Conservation (phyloP, 2,888 invertebrate species). For the Pedicia rivosa region DNA sequence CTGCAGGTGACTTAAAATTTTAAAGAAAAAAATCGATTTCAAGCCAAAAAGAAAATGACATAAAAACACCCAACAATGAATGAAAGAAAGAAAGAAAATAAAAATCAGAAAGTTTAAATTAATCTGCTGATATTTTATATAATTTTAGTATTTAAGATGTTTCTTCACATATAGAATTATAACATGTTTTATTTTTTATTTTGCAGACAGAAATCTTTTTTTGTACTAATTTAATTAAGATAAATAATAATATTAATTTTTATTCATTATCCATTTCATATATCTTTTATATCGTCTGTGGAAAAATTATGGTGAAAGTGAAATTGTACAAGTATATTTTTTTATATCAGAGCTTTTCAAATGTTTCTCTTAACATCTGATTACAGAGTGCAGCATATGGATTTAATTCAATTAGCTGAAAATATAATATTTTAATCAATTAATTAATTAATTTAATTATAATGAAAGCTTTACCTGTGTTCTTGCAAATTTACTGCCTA, state of each 20-base stretch:
- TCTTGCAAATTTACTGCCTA: conserved; percentile 80
- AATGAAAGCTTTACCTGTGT: conserved; percentile 40
- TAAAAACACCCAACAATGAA: background rate
- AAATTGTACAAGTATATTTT: too few species aligned
- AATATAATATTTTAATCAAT: conserved; percentile 4
- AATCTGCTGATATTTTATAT: too few species aligned
- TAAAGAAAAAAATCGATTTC: background rate
- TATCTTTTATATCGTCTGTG: too few species aligned
- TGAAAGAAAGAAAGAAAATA: background rate
- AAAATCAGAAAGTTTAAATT: too few species aligned
- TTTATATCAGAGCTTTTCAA: conserved; percentile 34
- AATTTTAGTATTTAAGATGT: too few species aligned
- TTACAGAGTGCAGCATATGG: conserved; percentile 94
- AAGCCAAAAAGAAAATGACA: background rate
- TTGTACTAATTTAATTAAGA: too few species aligned
- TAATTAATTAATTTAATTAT: background rate
- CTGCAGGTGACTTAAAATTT: background rate
- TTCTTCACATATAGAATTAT: too few species aligned
- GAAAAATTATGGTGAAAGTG: too few species aligned
- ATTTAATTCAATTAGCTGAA: conserved; percentile 66
- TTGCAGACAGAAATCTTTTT: too few species aligned
- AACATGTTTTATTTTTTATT: too few species aligned
- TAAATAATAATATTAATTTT: too few species aligned
- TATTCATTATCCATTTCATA: too few species aligned
- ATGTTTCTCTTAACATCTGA: conserved; percentile 75